A percentile compares a stretch with the other conserved stretches of the same genome.
These are phyloP conservation scores for Ophioninae sp. DNA, from an alignment of 2,888 invertebrate genomes.

Conservation along the genomic window DNA sequence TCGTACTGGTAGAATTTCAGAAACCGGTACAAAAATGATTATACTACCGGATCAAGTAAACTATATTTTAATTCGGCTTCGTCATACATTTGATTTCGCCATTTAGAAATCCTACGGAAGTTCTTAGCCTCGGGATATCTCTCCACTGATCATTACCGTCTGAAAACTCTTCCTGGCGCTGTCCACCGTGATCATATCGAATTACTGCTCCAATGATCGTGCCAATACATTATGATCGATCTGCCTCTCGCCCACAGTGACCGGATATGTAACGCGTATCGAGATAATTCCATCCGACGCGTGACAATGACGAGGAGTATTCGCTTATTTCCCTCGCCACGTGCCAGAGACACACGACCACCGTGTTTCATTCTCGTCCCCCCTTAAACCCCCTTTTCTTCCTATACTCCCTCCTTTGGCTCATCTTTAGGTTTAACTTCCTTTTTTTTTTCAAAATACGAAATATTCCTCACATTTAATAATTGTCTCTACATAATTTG, in stretches of 20 bases:
- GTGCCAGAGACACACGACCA: conserved; percentile 59
- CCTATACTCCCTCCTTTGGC: background rate
- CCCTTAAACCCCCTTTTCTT: background rate
- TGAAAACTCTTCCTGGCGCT: background rate
- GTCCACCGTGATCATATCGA: conserved; percentile 54
- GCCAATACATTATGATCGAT: conserved; percentile 78
- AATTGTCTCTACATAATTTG: background rate
- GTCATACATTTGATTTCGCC: background rate
- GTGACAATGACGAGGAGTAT: conserved; percentile 35
- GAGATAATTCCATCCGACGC: conserved; percentile 29
- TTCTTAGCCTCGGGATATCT: background rate
- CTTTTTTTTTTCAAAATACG: conserved; percentile 32
- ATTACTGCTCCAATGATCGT: conserved; percentile 75
- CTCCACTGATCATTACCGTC: background rate
- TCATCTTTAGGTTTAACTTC: background rate
- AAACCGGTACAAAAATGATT: background rate
- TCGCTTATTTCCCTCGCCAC: conserved; percentile 48
- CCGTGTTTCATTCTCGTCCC: conserved; percentile 13
- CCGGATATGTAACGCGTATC: conserved; percentile 32
- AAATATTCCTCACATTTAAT: conserved; percentile 23
- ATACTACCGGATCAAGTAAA: too few species aligned
- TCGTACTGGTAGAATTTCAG: background rate
- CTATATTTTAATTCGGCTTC: too few species aligned
- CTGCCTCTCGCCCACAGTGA: conserved; percentile 60
- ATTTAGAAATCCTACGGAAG: background rate